A percentile compares a stretch with the other conserved stretches of the same genome.
These are phyloP conservation scores for Hydrotaea cyrtoneurina DNA, from an alignment of 2,888 invertebrate species.

Conservation along the genomic window DNA sequence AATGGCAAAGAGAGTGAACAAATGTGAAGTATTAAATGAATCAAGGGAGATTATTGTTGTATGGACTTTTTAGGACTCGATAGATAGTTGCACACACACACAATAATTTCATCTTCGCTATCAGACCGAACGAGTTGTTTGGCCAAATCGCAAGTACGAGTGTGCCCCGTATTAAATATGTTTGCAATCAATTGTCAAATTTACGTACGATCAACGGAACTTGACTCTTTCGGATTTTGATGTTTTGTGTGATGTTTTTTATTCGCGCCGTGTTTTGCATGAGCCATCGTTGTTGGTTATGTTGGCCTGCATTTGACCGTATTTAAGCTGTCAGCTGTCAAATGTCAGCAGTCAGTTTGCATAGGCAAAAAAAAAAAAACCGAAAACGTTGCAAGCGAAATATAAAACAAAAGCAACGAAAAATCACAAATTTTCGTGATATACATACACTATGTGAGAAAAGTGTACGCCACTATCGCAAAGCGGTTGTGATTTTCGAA, in stretches of 20 bases:
- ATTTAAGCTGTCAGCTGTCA: constrained; percentile 70
- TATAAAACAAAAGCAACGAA: constrained; percentile 9
- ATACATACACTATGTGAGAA: neutral
- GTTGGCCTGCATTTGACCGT: constrained; percentile 63
- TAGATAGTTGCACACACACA: too few relatives aligned
- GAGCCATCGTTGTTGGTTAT: constrained; percentile 44
- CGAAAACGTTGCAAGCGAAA: constrained; percentile 23
- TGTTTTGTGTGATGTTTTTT: constrained; percentile 50
- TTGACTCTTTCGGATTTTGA: neutral
- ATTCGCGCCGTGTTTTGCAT: constrained; percentile 44
- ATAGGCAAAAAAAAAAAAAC: constrained; percentile 40
- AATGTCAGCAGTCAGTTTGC: constrained; percentile 69
- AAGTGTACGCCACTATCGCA: neutral
- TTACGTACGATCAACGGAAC: constrained; percentile 58
- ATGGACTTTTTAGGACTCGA: too few relatives aligned
- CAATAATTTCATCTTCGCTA: too few relatives aligned
- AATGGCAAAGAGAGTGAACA: too few relatives aligned
- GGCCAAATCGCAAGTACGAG: constrained; percentile 43
- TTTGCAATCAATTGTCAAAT: constrained; percentile 70
- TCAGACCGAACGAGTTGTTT: constrained; percentile 26
- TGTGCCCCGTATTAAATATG: constrained; percentile 62
- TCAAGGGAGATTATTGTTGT: too few relatives aligned
- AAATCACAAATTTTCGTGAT: neutral
- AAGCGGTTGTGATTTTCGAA: too few relatives aligned
- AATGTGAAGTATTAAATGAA: too few relatives aligned